phyloP scores from a whole-genome alignment of 2,888 invertebrate genomes.

The Oscheius sp. region DNA sequence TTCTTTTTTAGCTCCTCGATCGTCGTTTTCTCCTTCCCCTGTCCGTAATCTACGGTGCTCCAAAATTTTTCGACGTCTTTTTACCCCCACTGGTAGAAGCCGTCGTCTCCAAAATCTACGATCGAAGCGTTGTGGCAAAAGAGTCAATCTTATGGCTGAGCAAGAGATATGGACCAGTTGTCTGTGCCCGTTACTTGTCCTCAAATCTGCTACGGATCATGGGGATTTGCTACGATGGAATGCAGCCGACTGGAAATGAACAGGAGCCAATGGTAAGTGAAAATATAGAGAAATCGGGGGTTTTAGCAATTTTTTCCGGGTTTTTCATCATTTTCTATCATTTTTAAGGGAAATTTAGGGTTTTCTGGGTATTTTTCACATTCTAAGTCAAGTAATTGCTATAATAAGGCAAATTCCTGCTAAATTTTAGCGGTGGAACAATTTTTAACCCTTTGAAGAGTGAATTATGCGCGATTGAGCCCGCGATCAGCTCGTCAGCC shows the following conservation, averaged over 20 bases:
- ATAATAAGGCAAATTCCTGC: too few species aligned
- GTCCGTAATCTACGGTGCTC: conserved; percentile 63
- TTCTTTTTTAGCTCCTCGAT: conserved; percentile 61
- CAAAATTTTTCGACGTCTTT: conserved; percentile 59
- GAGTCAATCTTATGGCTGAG: conserved; percentile 78
- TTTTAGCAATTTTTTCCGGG: too few species aligned
- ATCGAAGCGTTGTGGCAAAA: conserved; percentile 62
- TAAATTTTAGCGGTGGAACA: too few species aligned
- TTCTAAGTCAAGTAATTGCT: too few species aligned
- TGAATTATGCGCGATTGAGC: too few species aligned
- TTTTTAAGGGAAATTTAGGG: too few species aligned
- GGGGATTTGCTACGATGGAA: conserved; percentile 88
- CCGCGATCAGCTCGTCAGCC: too few species aligned
- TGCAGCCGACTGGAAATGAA: conserved; percentile 20
- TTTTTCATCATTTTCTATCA: too few species aligned
- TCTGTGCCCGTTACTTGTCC: conserved; percentile 90
- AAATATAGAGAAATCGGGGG: too few species aligned
- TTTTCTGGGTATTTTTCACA: too few species aligned
- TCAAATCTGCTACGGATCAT: conserved; percentile 85
- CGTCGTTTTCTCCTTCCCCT: conserved; percentile 66
- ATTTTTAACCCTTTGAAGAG: too few species aligned
- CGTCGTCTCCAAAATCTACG: conserved; percentile 48
- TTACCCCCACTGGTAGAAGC: conserved; percentile 68
- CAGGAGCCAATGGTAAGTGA: conserved; percentile 18
- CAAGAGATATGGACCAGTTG: conserved; percentile 90